These are phyloP conservation scores for Heteromurus nitidus DNA, from an alignment of 2,888 invertebrate species.

Conservation along the genomic window DNA sequence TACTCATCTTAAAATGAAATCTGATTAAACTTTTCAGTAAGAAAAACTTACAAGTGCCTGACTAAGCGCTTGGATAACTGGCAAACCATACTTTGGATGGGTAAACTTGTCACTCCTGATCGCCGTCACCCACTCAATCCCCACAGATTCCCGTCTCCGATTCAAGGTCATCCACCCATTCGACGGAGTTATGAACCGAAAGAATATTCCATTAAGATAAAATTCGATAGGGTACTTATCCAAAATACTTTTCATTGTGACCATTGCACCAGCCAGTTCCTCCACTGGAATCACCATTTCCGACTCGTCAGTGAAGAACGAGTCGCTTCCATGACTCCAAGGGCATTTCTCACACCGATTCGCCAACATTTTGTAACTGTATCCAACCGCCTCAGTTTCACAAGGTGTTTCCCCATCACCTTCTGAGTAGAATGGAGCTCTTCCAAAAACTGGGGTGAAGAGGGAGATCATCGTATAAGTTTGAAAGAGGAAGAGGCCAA, in stretches of 20 bases:
- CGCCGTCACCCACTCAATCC: neutral
- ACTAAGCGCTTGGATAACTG: neutral
- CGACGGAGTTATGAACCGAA: neutral
- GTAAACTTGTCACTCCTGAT: neutral
- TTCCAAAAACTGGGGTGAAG: neutral
- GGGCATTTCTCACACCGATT: neutral
- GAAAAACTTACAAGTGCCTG: neutral
- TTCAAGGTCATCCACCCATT: neutral
- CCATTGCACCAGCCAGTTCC: neutral
- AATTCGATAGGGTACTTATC: neutral
- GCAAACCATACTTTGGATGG: neutral
- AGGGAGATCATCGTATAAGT: neutral
- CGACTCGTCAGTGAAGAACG: neutral
- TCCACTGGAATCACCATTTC: neutral
- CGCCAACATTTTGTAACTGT: slow-evolving; percentile 1
- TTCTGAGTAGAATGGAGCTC: neutral
- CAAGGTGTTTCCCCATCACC: no score
- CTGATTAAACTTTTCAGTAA: neutral
- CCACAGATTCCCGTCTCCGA: neutral
- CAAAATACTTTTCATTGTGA: neutral
- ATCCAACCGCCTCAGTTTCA: neutral
- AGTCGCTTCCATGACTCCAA: neutral
- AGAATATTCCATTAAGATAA: neutral
- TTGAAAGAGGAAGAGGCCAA: slow-evolving; percentile 1
- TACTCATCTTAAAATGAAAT: neutral